Conservation (phyloP, 2,113 vertebrate species). For the Tenrec ecaudatus region DNA sequence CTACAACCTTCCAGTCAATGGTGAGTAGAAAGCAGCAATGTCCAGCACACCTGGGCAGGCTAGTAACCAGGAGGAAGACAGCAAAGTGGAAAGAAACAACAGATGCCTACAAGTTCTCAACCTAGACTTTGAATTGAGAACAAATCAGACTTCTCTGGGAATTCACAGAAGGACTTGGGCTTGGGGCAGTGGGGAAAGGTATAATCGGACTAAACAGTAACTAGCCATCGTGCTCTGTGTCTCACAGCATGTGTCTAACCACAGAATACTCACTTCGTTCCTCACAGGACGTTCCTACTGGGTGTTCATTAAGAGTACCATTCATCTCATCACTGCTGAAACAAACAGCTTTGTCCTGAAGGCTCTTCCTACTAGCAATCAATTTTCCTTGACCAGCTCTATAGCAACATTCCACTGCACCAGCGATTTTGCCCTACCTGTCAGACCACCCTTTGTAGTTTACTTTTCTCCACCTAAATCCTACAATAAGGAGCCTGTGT, state of each 20-base stretch:
- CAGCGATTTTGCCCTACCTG: neutral
- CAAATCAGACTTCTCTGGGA: neutral
- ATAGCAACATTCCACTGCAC: neutral
- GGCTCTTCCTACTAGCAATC: neutral
- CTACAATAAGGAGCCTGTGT: neutral
- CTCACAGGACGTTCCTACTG: no score
- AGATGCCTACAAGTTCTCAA: no score
- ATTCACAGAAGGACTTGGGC: neutral
- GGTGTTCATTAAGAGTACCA: neutral
- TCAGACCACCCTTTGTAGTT: neutral
- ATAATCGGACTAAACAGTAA: neutral
- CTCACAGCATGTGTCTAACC: no score
- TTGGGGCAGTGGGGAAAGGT: no score
- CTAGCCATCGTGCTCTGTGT: neutral
- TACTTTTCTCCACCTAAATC: neutral
- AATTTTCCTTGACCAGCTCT: neutral
- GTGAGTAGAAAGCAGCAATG: neutral
- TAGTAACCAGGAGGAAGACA: neutral
- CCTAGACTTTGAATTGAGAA: neutral
- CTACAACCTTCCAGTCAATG: neutral
- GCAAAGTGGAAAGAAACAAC: neutral
- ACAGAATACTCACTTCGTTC: no score
- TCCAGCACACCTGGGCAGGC: neutral
- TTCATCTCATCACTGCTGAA: neutral
- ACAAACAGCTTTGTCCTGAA: neutral